Evolutionary conservation across 2,113 vertebrate genomes (phyloP).

Genomic region (Myotis lucifugus): DNA sequence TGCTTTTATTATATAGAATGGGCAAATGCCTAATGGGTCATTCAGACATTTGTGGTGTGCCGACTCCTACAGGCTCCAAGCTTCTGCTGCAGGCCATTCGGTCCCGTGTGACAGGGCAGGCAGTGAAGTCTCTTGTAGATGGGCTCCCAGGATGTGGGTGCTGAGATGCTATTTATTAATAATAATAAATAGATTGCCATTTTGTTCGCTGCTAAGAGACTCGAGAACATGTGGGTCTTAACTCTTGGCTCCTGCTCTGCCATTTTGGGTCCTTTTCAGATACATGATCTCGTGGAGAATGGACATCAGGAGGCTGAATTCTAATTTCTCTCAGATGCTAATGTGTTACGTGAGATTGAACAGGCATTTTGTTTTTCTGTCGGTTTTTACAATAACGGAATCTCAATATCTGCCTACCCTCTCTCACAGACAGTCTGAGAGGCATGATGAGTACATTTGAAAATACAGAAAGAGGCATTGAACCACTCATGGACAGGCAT

Average conservation of each 20-base stretch:
- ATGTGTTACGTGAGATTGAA: background rate
- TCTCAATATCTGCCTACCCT: conserved; percentile 10
- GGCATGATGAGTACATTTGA: background rate
- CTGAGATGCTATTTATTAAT: background rate
- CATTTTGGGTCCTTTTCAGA: background rate
- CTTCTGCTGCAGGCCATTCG: background rate
- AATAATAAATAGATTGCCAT: background rate
- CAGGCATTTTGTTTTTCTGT: background rate
- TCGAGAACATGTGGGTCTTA: background rate
- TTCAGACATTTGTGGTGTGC: too few relatives aligned
- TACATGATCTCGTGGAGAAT: background rate
- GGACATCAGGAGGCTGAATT: background rate
- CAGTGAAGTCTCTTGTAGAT: background rate
- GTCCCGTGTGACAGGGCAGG: accelerated
- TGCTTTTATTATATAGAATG: too few relatives aligned
- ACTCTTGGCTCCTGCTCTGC: background rate
- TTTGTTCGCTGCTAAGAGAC: background rate
- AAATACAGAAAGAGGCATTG: conserved; percentile 39
- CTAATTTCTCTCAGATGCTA: background rate
- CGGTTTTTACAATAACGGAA: conserved; percentile 16
- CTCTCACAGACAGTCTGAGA: conserved; percentile 18
- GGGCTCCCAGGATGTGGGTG: background rate
- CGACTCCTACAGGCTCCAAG: background rate
- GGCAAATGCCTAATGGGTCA: background rate
- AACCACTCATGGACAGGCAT: background rate